phyloP scores from a whole-genome alignment of 2,113 vertebrate genomes.

The Engraulis encrasicolus region DNA sequence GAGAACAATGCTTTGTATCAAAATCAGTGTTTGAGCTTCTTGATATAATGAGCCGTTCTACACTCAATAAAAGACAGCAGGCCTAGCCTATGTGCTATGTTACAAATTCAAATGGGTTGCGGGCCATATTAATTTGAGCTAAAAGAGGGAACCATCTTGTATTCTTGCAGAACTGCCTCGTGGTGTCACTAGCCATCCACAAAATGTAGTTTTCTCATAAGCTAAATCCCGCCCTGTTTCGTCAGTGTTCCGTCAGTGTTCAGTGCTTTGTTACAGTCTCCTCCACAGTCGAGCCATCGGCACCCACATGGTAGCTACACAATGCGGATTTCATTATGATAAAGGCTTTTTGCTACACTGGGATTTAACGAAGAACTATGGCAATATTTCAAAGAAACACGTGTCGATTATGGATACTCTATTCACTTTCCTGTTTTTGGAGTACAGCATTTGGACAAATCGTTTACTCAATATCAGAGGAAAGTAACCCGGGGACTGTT shows the following conservation, averaged over 20 bases:
- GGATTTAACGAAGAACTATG: neutral
- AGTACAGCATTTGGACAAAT: constrained; percentile 52
- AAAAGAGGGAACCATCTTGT: neutral
- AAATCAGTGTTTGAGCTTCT: neutral
- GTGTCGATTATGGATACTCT: neutral
- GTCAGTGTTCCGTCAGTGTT: neutral
- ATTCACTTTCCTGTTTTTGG: constrained; percentile 3
- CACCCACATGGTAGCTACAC: neutral
- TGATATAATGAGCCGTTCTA: neutral
- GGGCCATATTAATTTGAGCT: neutral
- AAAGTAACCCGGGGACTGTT: constrained; percentile 64
- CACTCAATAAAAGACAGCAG: neutral
- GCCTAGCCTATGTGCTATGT: too few species aligned
- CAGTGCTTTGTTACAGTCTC: neutral
- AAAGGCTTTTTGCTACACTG: neutral
- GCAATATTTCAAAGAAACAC: neutral
- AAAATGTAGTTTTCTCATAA: neutral
- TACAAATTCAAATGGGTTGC: neutral
- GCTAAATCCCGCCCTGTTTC: neutral
- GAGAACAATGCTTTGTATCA: neutral
- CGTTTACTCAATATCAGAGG: constrained; percentile 65
- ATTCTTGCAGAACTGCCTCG: neutral
- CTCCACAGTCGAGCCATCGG: neutral
- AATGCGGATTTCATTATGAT: neutral
- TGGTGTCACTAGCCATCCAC: constrained; percentile 1